Evolutionary conservation across 2,888 invertebrate genomes (phyloP), one percentile per base, ranked within the genome.

Genomic region (Dromius quadrimaculatus): DNA sequence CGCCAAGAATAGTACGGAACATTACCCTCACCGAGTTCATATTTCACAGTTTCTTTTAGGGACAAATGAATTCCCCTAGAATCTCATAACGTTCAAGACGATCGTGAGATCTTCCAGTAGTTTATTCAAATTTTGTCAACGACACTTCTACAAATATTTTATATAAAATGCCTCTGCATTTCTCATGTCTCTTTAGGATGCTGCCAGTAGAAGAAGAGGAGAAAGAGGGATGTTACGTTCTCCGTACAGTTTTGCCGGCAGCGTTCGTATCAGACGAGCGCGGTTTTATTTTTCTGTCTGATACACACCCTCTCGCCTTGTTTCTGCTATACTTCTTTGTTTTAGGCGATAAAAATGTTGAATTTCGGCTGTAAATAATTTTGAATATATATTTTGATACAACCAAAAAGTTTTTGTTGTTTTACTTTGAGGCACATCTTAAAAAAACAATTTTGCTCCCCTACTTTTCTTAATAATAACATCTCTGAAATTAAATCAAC

Each of bases 71-170:
- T 68, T 68, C 68, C 22, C 34, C 68, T 19, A 59, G 68, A 59
- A 68, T 68, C 68, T 68, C 68, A 68, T 68, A 59, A 68, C 45
- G 34, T 68, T 68, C 50, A 65, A 47, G 65, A 50, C 65, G 50
- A 47, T 47, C 23, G 43, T 43, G 68, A 59, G 57, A 59, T 57
- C 43, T 68, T 68, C 59, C 17, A 45, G 68, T 68, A 68, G 68
- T 68, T 68, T 68, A 68, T 68, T 68, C 57, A 68, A 68, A 68
- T 68, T 68, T 68, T 59, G 68, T 59, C 68, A 68, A 32, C 54
- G 68, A 68, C 68, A 68, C 68, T 68, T 68, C 68, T 43, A 68
- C 68, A 68, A 68, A 68, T 68, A 68, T 68, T 68, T 68, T 68
- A 68, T 68, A 68, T 59, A 59, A 68, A 68, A 68, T 68, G 45